Base-by-base conservation (phyloP, 2,888 invertebrate genomes). In the Meandrusa payeni region DNA sequence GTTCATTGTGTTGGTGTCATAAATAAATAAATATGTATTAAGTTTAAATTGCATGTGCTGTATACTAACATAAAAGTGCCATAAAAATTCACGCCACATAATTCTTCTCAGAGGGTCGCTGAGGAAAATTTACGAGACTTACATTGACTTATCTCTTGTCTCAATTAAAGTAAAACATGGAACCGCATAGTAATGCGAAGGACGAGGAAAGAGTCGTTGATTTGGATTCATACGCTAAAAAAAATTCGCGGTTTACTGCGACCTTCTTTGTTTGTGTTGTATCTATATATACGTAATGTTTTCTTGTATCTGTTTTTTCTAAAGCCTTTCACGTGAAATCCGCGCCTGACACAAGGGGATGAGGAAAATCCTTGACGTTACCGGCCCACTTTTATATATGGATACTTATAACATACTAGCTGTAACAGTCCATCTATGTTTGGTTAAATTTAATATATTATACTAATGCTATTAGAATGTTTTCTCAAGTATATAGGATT, bases 241-340 rank as follows among this genome's bases (percentile, higher is more conserved):
- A 73, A 69, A 68, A 57, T 57, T 55, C 55, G 50, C 64, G 64
- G 58, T 54, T 61, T 57, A 51, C 55, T 57, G 54, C 50, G 48
- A 46, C 51, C 60, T 64, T 71, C 71, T 74, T 76, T 77, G 70
- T 73, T n/a, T n/a, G n/a, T n/a, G n/a, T n/a, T n/a, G n/a, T n/a
- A n/a, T n/a, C n/a, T n/a, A n/a, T n/a, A n/a, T n/a, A n/a, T n/a
- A n/a, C 68, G 69, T 58, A 46, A 50, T 50, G 55, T 64, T 68
- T 66, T 59, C 67, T 63, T 68, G 53, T 71, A 65, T 70, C 62
- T 68, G 66, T 65, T 73, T 71, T n/a, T 62, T 61, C 51, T 57
- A 63, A 71, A 72, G 64, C 68, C 53, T 64, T 63, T 46, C 37
- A 4, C 2, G 26, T 31, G 40, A 62, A 68, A 68, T 59, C 60